Conservation (phyloP, 2,888 invertebrate species). For the Molorchus minor region DNA sequence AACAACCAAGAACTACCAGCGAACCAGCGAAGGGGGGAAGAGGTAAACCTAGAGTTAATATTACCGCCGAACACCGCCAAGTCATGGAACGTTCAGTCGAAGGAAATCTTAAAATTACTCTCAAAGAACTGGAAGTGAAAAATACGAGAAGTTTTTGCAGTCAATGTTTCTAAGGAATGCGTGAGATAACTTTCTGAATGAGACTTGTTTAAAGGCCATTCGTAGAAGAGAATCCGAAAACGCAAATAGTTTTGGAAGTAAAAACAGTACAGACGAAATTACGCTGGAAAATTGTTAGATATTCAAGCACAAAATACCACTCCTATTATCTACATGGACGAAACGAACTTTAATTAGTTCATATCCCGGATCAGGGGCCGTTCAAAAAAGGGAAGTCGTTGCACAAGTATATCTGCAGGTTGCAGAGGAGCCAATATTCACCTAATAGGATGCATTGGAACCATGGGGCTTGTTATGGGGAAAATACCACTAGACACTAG, state of each 20-base stretch:
- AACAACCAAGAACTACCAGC: slow-evolving; percentile 17
- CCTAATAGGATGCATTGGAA: too few species aligned
- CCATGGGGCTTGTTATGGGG: too few species aligned
- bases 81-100: too few species aligned
- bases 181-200: slow-evolving; percentile 12
- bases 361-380: slow-evolving; percentile 15
- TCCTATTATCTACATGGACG: too few species aligned
- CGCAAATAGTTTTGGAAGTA: too few species aligned
- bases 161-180: slow-evolving; percentile 24
- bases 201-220: slow-evolving; percentile 11
- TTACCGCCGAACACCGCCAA: slow-evolving; percentile 10
- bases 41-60: slow-evolving; percentile 17
- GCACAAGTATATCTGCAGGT: too few species aligned
- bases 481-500: too few species aligned
- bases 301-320: too few species aligned
- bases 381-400: too few species aligned
- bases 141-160: slow-evolving; percentile 20
- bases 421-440: slow-evolving; percentile 26
- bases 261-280: too few species aligned
- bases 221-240: slow-evolving; percentile 3
- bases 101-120: slow-evolving; percentile 19
- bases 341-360: too few species aligned
- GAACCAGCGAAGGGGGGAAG: slow-evolving; percentile 20
- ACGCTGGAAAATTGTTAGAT: too few species aligned
- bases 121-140: slow-evolving; percentile 7